Evolutionary conservation across 2,797 vertebrate species (phyloP).

Genomic region (Melanotaenia nigrans): DNA sequence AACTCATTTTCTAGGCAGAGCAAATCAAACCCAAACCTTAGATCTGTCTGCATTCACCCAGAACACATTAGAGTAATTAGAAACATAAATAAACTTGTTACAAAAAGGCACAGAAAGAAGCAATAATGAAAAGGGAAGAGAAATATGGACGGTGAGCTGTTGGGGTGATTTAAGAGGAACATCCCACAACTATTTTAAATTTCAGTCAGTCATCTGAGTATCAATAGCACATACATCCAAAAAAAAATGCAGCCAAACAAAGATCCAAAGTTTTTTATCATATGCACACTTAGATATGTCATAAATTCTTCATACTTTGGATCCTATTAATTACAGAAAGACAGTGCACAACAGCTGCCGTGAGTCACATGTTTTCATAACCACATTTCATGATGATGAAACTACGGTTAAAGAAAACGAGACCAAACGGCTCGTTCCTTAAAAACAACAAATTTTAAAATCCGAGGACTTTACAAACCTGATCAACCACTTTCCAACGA

Average conservation of each 20-base stretch:
- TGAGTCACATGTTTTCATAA: conserved; percentile 12
- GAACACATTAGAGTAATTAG: background rate
- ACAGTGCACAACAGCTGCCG: background rate
- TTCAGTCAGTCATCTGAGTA: conserved; percentile 14
- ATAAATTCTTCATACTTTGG: conserved; percentile 9
- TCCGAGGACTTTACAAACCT: conserved; percentile 31
- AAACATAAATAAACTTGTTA: conserved; percentile 9
- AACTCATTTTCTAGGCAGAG: background rate
- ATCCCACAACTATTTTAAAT: conserved; percentile 40
- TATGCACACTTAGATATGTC: conserved; percentile 8
- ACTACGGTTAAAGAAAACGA: conserved; percentile 18
- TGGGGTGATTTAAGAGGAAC: background rate
- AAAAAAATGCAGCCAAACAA: conserved; percentile 9
- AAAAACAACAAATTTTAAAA: conserved; percentile 31
- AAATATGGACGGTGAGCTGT: background rate
- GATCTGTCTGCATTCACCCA: conserved; percentile 6
- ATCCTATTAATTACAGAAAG: conserved; percentile 8
- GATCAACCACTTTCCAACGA: conserved; percentile 55
- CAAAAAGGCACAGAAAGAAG: conserved; percentile 40
- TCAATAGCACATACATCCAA: background rate
- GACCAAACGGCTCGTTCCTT: conserved; percentile 10
- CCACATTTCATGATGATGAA: background rate
- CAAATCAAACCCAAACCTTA: conserved; percentile 6
- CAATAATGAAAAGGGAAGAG: conserved; percentile 12
- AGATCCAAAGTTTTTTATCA: conserved; percentile 4